Base-by-base conservation (phyloP, 1,140 invertebrate genomes). In the Bicyclus anynana region DNA sequence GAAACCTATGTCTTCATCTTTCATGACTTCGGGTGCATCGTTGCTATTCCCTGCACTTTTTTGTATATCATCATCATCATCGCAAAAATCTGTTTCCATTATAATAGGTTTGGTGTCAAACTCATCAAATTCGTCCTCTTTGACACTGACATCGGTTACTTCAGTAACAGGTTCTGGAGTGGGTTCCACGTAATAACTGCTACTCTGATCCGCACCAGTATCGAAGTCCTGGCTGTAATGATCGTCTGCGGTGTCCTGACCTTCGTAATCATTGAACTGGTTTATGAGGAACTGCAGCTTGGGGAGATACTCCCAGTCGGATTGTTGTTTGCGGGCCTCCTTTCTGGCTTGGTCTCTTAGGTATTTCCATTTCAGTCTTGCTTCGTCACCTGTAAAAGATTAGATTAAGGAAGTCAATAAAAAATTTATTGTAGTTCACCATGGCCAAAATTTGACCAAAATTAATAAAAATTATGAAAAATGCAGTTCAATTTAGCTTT, bases 91-190 rank as follows among this genome's bases (percentile, higher is more conserved):
- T 6, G 84, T 80, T 42, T 87, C 83, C 76, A 84, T 77, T 20
- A 87, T 86, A 0, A 88, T 72, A 5, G 84, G 84, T 75, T 88
- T 88, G 1, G 83, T 84, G n/a, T 88, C 84, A 49, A 88, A 88
- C 62, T 88, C 84, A 37, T 88, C 84, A 49, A 84, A 84, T 20
- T 86, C 84, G 48, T 87, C 84, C 9, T 86, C 83, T 66, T 80
- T 85, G 0, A 77, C 77, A 14, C 57, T 72, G 1, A 74, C 67
- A 1, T 66, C 67, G 26, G 56, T 53, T 46, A 40, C 23, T 17
- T 55, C 60, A 23, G 53, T 57, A 23, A 53, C 56, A 52, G 60
- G 44, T 3, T 33, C 12, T 52, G 60, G 44, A 4, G 65, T 9
- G 27, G 63, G 68, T 29, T 80, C 72, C 12, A 72, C 40, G 38